phyloP scores from a whole-genome alignment of 2,888 invertebrate species.

The Caenorhabditis wallacei region DNA sequence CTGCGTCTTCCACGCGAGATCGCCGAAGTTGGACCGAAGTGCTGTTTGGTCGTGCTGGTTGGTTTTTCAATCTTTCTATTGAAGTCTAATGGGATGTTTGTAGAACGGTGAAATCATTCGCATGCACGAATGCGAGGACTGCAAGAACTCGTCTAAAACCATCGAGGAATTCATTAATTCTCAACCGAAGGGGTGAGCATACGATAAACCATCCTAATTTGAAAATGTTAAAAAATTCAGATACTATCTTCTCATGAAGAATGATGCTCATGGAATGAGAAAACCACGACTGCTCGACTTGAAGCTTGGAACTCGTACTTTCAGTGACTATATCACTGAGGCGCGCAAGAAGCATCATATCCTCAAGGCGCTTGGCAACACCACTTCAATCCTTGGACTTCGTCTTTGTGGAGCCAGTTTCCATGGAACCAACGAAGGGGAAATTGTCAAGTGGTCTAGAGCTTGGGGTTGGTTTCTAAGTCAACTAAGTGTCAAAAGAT shows the following conservation, averaged over 20 bases:
- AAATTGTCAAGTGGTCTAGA: background rate
- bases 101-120: slow-evolving; percentile 12
- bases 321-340: slow-evolving; percentile 28
- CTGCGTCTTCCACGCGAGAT: slow-evolving; percentile 5
- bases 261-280: slow-evolving; percentile 8
- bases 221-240: background rate
- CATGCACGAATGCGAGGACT: background rate
- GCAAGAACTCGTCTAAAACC: background rate
- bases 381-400: background rate
- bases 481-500: too few species aligned
- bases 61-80: background rate
- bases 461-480: slow-evolving; percentile 1
- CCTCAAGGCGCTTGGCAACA: background rate
- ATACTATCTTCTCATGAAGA: slow-evolving; percentile 23
- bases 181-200: slow-evolving; percentile 1
- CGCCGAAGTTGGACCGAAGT: background rate
- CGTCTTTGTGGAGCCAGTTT: slow-evolving; percentile 40
- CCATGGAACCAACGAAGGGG: background rate
- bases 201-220: background rate
- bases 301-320: slow-evolving; percentile 41
- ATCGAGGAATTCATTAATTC: background rate
- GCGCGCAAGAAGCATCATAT: slow-evolving; percentile 25
- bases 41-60: slow-evolving; percentile 20
- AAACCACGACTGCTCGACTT: slow-evolving; percentile 31
- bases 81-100: background rate